Conservation (phyloP, 2,113 vertebrate species). For the Nyctibius bracteatus region DNA sequence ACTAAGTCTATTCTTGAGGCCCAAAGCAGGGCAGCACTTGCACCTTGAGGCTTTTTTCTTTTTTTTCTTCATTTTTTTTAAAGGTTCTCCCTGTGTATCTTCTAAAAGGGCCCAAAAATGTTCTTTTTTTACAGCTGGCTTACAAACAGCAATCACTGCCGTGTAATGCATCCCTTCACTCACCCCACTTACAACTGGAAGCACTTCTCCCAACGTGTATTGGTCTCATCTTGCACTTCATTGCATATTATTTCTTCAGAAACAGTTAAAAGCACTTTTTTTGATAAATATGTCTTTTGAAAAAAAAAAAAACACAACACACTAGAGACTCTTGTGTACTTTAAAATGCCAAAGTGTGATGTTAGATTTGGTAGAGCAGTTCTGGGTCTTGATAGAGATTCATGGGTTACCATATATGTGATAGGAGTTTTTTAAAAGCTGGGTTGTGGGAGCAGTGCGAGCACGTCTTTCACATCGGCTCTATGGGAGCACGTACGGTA, state of each 20-base stretch:
- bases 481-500: neutral
- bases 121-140: neutral
- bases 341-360: neutral
- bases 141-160: neutral
- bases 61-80: too few species aligned
- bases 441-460: neutral
- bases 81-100: neutral
- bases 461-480: neutral
- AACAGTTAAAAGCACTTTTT: neutral
- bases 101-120: neutral
- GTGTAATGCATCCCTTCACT: neutral
- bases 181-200: neutral
- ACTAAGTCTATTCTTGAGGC: neutral
- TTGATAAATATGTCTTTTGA: neutral
- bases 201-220: rapidly evolving
- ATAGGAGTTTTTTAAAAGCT: neutral
- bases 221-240: neutral
- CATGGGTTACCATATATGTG: neutral
- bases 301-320: too few species aligned
- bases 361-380: neutral
- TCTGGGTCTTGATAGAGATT: neutral
- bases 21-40: neutral
- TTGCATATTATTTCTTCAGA: neutral
- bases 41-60: neutral
- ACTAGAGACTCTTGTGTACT: neutral